A percentile compares a stretch with the other conserved stretches of the same genome.
Conservation (phyloP, 2,113 vertebrate species). For the Proterorhinus semilunaris region DNA sequence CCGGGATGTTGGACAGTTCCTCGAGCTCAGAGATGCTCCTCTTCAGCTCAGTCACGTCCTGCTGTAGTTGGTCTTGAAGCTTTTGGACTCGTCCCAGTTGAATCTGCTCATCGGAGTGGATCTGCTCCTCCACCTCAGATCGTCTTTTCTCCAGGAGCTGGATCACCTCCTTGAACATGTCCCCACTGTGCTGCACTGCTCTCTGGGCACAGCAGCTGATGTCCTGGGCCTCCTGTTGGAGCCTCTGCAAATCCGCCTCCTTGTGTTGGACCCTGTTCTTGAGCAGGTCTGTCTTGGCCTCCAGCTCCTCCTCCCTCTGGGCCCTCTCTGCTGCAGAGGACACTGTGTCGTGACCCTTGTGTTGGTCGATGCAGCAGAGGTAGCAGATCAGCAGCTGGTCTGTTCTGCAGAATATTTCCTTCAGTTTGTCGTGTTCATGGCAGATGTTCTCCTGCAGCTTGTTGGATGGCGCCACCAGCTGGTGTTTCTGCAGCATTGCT, state of each 20-base stretch:
- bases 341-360: background rate
- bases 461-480: conserved; percentile 3
- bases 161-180: background rate
- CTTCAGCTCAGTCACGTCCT: background rate
- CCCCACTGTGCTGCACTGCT: background rate
- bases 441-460: background rate
- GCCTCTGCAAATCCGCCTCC: background rate
- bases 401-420: background rate
- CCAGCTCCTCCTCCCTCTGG: background rate
- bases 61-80: background rate
- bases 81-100: background rate
- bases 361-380: background rate
- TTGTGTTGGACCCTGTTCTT: background rate
- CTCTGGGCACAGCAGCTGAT: conserved; percentile 4
- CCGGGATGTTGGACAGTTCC: background rate
- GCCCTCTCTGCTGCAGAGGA: background rate
- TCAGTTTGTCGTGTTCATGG: background rate
- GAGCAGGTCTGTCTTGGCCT: background rate
- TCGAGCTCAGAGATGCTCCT: background rate
- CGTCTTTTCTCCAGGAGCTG: background rate
- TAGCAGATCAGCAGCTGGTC: background rate
- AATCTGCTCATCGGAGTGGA: background rate
- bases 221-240: conserved; percentile 3
- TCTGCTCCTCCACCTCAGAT: background rate
- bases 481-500: conserved; percentile 1